Percentiles rank a stretch among this genome's conserved stretches.
Conservation (phyloP, 2,113 vertebrate species). For the Acrocephalus arundinaceus region DNA sequence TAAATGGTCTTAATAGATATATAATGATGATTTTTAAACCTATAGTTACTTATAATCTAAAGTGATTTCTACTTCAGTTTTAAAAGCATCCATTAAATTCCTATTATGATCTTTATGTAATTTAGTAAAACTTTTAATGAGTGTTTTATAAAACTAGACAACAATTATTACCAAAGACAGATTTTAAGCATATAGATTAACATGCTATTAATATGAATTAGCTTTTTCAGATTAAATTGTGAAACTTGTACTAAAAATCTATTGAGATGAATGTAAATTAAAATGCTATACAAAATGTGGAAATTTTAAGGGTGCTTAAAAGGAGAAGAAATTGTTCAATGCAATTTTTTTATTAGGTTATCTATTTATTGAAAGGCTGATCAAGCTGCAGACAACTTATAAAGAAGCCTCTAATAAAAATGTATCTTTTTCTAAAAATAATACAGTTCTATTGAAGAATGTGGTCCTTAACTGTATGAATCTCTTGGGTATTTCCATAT, state of each 20-base stretch:
- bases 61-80: slow-evolving; percentile 71
- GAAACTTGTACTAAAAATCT: slow-evolving; percentile 15
- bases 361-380: neutral
- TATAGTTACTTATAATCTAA: slow-evolving; percentile 73
- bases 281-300: neutral
- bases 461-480: neutral
- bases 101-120: slow-evolving; percentile 74
- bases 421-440: neutral
- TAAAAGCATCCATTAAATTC: slow-evolving; percentile 69
- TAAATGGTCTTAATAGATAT: slow-evolving; percentile 77
- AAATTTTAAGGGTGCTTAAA: neutral
- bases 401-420: neutral
- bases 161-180: slow-evolving; percentile 72
- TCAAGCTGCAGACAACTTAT: neutral
- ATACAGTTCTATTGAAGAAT: neutral
- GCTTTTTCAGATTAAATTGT: slow-evolving; percentile 51
- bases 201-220: slow-evolving; percentile 38
- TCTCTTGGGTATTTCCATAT: neutral
- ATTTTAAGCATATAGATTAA: slow-evolving; percentile 61
- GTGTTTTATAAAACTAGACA: slow-evolving; percentile 69
- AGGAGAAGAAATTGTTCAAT: neutral
- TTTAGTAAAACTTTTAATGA: slow-evolving; percentile 72
- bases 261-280: neutral
- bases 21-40: slow-evolving; percentile 76
- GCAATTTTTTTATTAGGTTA: neutral